phyloP scores from a whole-genome alignment of 1,140 invertebrate genomes.

The Muscidifurax raptorellus region DNA sequence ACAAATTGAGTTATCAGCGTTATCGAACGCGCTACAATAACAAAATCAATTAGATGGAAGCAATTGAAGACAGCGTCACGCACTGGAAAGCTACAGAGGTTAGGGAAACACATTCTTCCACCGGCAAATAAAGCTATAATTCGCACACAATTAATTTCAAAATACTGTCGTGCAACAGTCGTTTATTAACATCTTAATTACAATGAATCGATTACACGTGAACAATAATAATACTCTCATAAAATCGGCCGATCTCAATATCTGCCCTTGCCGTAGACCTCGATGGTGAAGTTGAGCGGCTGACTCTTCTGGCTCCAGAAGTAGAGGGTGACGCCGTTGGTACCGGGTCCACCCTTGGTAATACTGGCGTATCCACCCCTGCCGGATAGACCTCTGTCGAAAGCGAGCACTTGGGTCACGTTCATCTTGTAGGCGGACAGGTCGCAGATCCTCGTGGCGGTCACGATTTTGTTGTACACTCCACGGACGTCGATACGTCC shows the following conservation, averaged over 20 bases:
- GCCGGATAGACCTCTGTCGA: not conserved
- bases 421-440: not conserved
- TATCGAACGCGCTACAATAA: too few species aligned
- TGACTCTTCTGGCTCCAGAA: slow-evolving; percentile 44
- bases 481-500: slow-evolving; percentile 16
- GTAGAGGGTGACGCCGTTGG: slow-evolving; percentile 19
- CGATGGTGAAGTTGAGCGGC: slow-evolving; percentile 40
- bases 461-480: not conserved
- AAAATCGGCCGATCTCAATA: not conserved
- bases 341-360: not conserved
- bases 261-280: slow-evolving; percentile 47
- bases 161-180: too few species aligned
- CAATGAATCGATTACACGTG: too few species aligned
- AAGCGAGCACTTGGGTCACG: not conserved
- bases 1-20: too few species aligned
- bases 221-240: too few species aligned
- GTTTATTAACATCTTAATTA: too few species aligned
- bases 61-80: too few species aligned
- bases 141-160: too few species aligned
- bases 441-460: not conserved
- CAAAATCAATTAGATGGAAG: too few species aligned
- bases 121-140: too few species aligned
- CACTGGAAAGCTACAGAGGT: too few species aligned
- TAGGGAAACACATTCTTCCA: too few species aligned
- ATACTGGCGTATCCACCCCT: slow-evolving; percentile 26